Base-by-base conservation (phyloP, 2,888 invertebrate genomes). In the Nemoura dubitans region DNA sequence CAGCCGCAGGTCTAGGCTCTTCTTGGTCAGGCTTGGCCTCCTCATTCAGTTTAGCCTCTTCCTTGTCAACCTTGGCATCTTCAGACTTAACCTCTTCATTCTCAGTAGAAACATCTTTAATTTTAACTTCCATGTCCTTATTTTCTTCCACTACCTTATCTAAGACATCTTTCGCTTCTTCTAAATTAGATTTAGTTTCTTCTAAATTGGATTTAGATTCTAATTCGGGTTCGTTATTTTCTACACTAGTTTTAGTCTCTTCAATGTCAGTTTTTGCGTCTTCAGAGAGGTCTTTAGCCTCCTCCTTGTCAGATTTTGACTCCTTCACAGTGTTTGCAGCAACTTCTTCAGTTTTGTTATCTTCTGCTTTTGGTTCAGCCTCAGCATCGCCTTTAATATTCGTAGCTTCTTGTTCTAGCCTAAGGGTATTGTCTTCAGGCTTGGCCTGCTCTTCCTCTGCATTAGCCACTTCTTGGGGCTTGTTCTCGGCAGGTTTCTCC, bases 321-420 rank as follows among this genome's bases (percentile, higher is more conserved):
- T 82, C 76, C 85, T 36, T 36, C 86, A 76, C 80, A 21, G n/a
- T 77, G 7, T 27, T 86, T 81, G 80, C 85, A 21, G 87, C 85
- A 27, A 25, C 87, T 28, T 84, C 84, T 59, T 59, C 76, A 28
- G 28, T 59, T 86, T 86, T 76, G 21, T 85, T 43, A 14, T 81
- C 86, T 28, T 80, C 83, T 42, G 25, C 82, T 21, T 86, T 86
- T 82, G 84, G 86, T 7, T 43, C 85, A 10, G 27, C 14, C 78
- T 76, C 42, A 0, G 59, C 36, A 16, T 88, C 85, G 6, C 83
- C 88, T 84, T 88, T 87, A 10, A 83, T 76, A 86, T 86, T 36
- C 59, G 88, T 85, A 14, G 80, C 16, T 2, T 59, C 59, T 59
- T 59, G 59, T 10, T 59, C 59, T 1, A 59, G 59, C 59, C 21